A percentile compares a stretch with the other conserved stretches of the same genome.
Conservation (phyloP, 2,797 vertebrate genomes). For the Enteromius mattozi region DNA sequence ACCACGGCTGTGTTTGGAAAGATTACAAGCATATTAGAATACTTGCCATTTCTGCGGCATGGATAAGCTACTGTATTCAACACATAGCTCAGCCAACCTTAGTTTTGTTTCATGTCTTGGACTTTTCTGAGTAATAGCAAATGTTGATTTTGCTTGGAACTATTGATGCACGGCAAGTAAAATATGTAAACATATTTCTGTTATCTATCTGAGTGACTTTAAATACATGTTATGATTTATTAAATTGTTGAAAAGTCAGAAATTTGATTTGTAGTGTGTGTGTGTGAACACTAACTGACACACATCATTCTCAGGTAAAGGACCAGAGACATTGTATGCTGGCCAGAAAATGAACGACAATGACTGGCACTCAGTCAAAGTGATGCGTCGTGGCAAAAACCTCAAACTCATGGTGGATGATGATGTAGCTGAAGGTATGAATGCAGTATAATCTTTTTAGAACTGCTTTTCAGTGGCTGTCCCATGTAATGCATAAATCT, state of each 20-base stretch:
- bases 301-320: constrained; percentile 88
- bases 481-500: neutral
- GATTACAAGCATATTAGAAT: neutral
- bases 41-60: neutral
- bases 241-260: constrained; percentile 48
- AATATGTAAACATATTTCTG: neutral
- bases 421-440: constrained; percentile 37
- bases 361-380: constrained; percentile 95
- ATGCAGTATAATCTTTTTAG: neutral
- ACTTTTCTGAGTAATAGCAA: constrained; percentile 66
- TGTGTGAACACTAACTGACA: constrained; percentile 65
- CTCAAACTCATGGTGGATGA: constrained; percentile 86
- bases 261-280: constrained; percentile 61
- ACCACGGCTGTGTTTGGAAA: neutral
- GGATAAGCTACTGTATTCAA: neutral
- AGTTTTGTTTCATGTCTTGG: neutral
- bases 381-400: constrained; percentile 92
- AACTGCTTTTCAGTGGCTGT: neutral
- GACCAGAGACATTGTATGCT: constrained; percentile 94
- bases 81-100: neutral
- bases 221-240: neutral
- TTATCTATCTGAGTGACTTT: neutral
- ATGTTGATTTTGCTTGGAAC: neutral
- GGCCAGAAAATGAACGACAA: constrained; percentile 98
- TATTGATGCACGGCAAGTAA: neutral